Base-by-base conservation (phyloP, 2,797 vertebrate genomes). In the Coregonus suidteri region DNA sequence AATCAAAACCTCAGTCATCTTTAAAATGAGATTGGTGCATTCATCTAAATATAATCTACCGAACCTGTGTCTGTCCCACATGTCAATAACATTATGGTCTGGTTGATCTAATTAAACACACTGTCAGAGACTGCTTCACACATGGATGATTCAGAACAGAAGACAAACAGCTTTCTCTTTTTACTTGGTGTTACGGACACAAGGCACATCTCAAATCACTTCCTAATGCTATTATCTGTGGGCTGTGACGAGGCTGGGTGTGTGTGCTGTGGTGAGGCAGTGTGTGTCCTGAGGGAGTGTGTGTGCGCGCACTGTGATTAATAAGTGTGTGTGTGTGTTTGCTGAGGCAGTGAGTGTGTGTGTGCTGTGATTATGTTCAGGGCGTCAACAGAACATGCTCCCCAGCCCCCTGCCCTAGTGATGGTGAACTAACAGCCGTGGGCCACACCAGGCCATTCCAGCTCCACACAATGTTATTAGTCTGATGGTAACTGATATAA, bases 391-490 rank as follows among this genome's bases (percentile, higher is more conserved):
- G 74, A 79, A 81, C 67, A 51, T 31, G 65, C 70, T 4, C 67
- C 64, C 31, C 18, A 78, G 75, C 4, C 54, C 15, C 66, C 77
- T 77, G 80, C 41, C 41, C 41, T 47, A 47, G 41, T 47, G 41
- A 71, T 73, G 75, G 67, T 53, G 78, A 82, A 82, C 82, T 87
- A 87, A 84, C 76, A 77, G 77, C 82, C 68, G 64, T 62, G 53
- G 84, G 85, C 75, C 74, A 68, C 75, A 69, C 53, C 53, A 54
- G 53, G 35, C 35, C 16, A 52, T 73, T 70, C 41, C 69, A 47
- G 6, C 16, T 75, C 64, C 70, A 74, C 82, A 77, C 34, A 41
- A 54, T 77, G 75, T 78, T 80, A 79, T 87, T 86, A 89, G 52
- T 65, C n/a, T 77, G 71, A 74, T 34, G 65, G 65, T 41, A 68